Evolutionary conservation across 2,113 vertebrate species (phyloP), one percentile per base, ranked within the genome.

Genomic region (Myanophis thanlyinensis): DNA sequence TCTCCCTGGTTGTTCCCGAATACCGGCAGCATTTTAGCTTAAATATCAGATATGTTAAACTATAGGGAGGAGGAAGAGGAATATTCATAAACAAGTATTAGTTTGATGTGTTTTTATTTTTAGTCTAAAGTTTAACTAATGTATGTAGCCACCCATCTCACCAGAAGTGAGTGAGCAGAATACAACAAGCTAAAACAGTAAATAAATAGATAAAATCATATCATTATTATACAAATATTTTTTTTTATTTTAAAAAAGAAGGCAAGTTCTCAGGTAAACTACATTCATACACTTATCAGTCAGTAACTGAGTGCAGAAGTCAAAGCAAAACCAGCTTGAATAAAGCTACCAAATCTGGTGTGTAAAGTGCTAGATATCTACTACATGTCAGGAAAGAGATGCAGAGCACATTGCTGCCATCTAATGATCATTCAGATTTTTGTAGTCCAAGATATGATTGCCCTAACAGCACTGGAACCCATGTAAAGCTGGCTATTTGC

Each of bases 1-100:
- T 93, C 93, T 91, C 87, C 46, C 52, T 85, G 86, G 46, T 59
- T 88, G 46, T 89, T 73, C 52, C 90, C 59, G n/a, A 23, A 44
- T 67, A 93, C 59, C 18, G 10, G 59, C 44, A 91, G 85, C 44
- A 44, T 84, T 84, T 11, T 88, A 48, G 27, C 59, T 93, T 87
- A 54, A 90, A 62, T 80, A 80, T 80, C 73, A 80, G 46, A 59
- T 52, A 47, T 51, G 67, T 73, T 92, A 54, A 93, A 30, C 4
- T 93, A 11, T 67, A 90, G 35, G 89, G 52, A 80, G 59, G 22
- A 87, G 35, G 8, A 53, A 89, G 13, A 35, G 8, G 44, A 23
- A 59, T 44, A 49, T 62, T 49, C 51, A 93, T 53, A 93, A 15
- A 89, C 18, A 49, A 46, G 11, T 87, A 87, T 25, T n/a, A 22